A percentile compares a stretch with the other conserved stretches of the same genome.
phyloP scores from a whole-genome alignment of 2,113 vertebrate species.

The Heterochromis multidens region DNA sequence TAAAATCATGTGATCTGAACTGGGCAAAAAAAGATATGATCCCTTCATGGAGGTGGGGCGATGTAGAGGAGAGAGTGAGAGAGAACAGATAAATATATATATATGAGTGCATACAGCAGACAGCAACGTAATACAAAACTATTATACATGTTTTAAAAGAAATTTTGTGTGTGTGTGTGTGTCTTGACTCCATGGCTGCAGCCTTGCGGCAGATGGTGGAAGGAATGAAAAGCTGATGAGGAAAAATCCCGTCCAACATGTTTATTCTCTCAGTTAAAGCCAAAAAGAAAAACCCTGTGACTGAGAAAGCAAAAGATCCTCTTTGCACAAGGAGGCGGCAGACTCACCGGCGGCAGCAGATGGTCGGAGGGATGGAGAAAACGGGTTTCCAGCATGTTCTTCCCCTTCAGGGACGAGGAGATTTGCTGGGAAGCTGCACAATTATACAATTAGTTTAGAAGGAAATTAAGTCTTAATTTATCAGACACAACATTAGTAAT shows the following conservation, averaged over 20 bases:
- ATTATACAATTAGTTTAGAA: neutral
- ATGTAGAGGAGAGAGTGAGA: neutral
- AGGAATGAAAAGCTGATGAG: conserved; percentile 4
- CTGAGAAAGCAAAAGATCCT: conserved; percentile 16
- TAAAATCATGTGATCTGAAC: no score
- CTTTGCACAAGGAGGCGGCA: neutral
- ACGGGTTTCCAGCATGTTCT: neutral
- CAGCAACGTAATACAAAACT: neutral
- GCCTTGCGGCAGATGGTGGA: conserved; percentile 23
- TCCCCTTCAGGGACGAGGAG: neutral
- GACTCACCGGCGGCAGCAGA: conserved; percentile 5
- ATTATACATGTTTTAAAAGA: neutral
- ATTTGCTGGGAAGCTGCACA: neutral
- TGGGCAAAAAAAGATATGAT: neutral
- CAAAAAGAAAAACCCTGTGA: conserved; percentile 7
- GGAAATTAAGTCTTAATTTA: neutral
- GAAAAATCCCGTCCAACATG: conserved; percentile 15
- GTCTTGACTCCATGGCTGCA: neutral
- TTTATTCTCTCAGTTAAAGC: conserved; percentile 16
- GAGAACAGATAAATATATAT: neutral
- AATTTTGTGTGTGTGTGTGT: neutral
- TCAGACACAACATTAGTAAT: neutral
- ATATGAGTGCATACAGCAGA: neutral
- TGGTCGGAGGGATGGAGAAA: conserved; percentile 11
- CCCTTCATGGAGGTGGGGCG: neutral